Base-by-base conservation (phyloP, 2,888 invertebrate genomes). In the Tachina fera region DNA sequence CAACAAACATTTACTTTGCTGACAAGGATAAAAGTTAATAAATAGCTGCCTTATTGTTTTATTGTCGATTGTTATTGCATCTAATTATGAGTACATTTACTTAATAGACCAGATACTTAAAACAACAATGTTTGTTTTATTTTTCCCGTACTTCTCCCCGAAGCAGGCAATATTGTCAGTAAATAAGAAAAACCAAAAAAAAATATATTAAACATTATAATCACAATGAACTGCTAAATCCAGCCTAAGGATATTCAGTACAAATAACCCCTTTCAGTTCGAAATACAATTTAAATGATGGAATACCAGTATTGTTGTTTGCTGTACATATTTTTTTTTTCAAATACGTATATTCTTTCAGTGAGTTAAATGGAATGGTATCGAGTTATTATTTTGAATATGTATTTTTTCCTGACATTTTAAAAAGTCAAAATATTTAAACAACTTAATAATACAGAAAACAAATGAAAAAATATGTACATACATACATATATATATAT, bases 161-260 rank as follows among this genome's bases (percentile, higher is more conserved):
- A 3, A 61, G 16, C 16, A 16, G 14, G 16, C 45, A 60, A 51
- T 67, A 78, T 67, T 78, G 63, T 60, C 11, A 60, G 58, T 65
- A 60, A 67, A 86, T 76, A 71, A 67, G 51, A 16, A 31, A 31
- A 3, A 31, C 22, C 1, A 22, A 22, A n/a, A n/a, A 22, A 22
- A 61, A 61, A 10, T 11, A 63, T 76, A 63, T 31, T 31, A 58
- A 75, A 77, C 74, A 87, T 88, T 87, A 88, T 89, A 89, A 90
- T 88, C 82, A 87, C 88, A 88, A 89, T 87, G 88, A 90, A 90
- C 89, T 90, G 89, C 87, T 90, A 90, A 91, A 88, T 90, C 89
- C 88, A 88, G 90, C 91, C 90, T 86, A 72, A 75, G 89, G 90
- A 65, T 60, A 51, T 67, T 70, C 22, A 58, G 49, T 16, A 41